Conservation (phyloP, 2,888 invertebrate genomes). For the Prenolepis imparis region DNA sequence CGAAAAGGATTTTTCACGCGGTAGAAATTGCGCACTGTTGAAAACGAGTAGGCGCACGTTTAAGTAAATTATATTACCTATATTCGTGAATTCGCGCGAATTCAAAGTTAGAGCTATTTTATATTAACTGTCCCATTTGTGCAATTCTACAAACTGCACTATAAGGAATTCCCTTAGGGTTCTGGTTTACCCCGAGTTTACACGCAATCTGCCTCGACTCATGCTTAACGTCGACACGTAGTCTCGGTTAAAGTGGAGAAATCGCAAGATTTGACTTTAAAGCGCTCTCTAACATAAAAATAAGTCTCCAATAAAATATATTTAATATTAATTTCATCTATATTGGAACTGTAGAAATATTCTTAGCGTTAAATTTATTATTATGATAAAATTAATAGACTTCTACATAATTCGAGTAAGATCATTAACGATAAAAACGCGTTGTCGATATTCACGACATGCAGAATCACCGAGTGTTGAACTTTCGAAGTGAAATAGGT, state of each 20-base stretch:
- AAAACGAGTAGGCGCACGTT: not conserved
- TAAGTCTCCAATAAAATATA: not conserved
- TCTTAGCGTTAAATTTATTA: not conserved
- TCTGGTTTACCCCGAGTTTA: constrained; percentile 49
- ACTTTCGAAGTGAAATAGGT: not conserved
- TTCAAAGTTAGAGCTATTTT: constrained; percentile 73
- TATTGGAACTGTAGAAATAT: not conserved
- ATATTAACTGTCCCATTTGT: constrained; percentile 68
- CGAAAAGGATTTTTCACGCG: not conserved
- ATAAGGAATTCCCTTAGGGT: constrained; percentile 65
- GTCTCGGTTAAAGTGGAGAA: not conserved
- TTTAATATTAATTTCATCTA: not conserved
- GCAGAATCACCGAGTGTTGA: not conserved
- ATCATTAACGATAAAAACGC: not conserved
- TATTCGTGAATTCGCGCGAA: constrained; percentile 58
- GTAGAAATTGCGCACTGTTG: not conserved
- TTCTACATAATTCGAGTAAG: not conserved
- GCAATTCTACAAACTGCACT: constrained; percentile 52
- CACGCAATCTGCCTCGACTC: constrained; percentile 9
- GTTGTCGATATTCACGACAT: not conserved
- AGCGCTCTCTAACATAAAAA: not conserved
- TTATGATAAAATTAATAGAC: not conserved
- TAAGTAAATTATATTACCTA: constrained; percentile 10
- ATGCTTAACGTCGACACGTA: constrained; percentile 45
- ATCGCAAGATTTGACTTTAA: not conserved